These are phyloP conservation scores for Nudaria mundana DNA, from an alignment of 2,888 invertebrate species.

Conservation along the genomic window DNA sequence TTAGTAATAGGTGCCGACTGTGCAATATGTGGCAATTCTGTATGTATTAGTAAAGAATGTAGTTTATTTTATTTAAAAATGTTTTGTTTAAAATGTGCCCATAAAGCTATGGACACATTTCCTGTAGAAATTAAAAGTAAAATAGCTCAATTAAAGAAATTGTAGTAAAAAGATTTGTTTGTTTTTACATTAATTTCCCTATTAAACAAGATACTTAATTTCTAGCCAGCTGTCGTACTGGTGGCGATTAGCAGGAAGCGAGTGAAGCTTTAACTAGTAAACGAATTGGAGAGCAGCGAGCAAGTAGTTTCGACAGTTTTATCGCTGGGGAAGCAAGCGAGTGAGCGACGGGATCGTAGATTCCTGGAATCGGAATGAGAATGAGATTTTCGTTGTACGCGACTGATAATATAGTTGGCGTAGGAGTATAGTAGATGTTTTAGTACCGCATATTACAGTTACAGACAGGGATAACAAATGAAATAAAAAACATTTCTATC, in stretches of 20 bases:
- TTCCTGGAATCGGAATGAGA: too few relatives aligned
- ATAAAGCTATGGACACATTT: constrained; percentile 79
- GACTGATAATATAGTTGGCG: too few relatives aligned
- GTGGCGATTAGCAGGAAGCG: too few relatives aligned
- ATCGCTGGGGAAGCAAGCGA: too few relatives aligned
- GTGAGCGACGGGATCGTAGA: too few relatives aligned
- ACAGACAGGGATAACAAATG: background rate
- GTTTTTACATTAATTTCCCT: too few relatives aligned
- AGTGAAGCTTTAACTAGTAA: too few relatives aligned
- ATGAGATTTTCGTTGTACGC: too few relatives aligned
- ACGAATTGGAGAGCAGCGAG: background rate
- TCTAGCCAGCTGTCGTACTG: too few relatives aligned
- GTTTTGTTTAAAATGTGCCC: constrained; percentile 88
- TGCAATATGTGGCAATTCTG: constrained; percentile 82
- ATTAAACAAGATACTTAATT: too few relatives aligned
- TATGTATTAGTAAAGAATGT: constrained; percentile 88
- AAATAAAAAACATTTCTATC: constrained; percentile 53
- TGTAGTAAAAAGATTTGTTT: too few relatives aligned
- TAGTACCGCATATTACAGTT: background rate
- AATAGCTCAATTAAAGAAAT: constrained; percentile 63
- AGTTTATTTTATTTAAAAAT: constrained; percentile 89
- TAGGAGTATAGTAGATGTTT: too few relatives aligned
- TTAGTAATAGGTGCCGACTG: constrained; percentile 90
- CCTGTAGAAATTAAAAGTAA: constrained; percentile 86
- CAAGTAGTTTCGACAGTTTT: background rate